Conservation (phyloP, 2,797 vertebrate genomes). For the Fistularia commersonii region DNA sequence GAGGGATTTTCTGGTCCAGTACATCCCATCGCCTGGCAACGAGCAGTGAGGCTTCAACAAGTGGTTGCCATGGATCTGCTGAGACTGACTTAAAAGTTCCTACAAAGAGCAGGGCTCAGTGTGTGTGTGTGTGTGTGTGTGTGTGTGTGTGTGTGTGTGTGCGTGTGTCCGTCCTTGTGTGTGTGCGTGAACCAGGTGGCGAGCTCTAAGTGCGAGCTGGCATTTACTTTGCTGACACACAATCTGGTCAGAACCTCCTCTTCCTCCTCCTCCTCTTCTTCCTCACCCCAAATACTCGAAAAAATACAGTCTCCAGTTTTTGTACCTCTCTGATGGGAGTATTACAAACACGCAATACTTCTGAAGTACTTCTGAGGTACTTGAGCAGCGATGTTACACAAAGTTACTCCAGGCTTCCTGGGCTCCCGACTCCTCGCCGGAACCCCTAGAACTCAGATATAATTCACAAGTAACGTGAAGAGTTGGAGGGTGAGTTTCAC, state of each 20-base stretch:
- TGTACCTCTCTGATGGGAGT: no score
- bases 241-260: constrained; percentile 24
- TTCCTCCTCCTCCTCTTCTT: no score
- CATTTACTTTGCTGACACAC: constrained; percentile 25
- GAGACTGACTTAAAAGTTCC: constrained; percentile 64
- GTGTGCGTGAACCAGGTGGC: constrained; percentile 39
- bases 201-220: constrained; percentile 11
- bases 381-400: no score
- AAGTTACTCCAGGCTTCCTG: no score
- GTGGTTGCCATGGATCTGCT: constrained; percentile 72
- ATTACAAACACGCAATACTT: no score
- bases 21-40: constrained; percentile 78
- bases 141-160: constrained; percentile 10
- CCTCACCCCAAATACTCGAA: no score
- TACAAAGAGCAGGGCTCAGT: constrained; percentile 53
- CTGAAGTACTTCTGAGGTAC: no score
- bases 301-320: no score
- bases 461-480: no score
- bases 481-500: no score
- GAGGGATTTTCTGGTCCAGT: constrained; percentile 75
- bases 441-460: no score
- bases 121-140: constrained; percentile 21
- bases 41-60: constrained; percentile 78
- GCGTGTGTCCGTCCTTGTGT: constrained; percentile 1
- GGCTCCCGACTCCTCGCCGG: no score